Evolutionary conservation across 2,888 invertebrate species (phyloP).

Genomic region (Theodoxus fluviatilis): DNA sequence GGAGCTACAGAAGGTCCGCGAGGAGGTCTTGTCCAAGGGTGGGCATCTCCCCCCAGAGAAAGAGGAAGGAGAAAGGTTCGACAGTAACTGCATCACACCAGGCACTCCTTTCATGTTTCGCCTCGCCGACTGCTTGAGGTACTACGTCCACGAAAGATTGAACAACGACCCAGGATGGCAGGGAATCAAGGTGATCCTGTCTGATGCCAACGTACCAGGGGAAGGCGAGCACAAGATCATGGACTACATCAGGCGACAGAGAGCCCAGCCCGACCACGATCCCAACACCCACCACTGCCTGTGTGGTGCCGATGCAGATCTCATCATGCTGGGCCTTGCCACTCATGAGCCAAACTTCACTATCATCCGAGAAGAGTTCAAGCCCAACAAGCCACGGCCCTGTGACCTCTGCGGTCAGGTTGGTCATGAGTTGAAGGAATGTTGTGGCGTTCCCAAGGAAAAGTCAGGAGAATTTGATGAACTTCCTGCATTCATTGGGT

Average conservation of each 20-base stretch:
- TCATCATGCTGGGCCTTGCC: conserved; percentile 77
- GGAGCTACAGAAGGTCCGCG: conserved; percentile 75
- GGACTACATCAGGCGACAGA: conserved; percentile 96
- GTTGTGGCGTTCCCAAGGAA: conserved; percentile 76
- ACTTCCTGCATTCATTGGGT: conserved; percentile 67
- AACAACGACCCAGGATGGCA: conserved; percentile 96
- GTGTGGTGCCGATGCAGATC: conserved; percentile 93
- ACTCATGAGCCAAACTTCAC: conserved; percentile 99
- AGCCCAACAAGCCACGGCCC: conserved; percentile 92
- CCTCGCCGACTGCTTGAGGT: conserved; percentile 77
- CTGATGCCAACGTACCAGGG: conserved; percentile 89
- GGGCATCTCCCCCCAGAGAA: conserved; percentile 73
- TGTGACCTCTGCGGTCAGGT: conserved; percentile 90
- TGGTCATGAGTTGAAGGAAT: conserved; percentile 93
- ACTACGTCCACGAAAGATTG: conserved; percentile 87
- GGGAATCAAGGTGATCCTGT: conserved; percentile 88
- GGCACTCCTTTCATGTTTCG: conserved; percentile 98
- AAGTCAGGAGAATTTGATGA: conserved; percentile 68
- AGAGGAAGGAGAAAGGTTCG: conserved; percentile 91
- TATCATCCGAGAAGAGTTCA: conserved; percentile 97
- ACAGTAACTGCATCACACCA: conserved; percentile 99
- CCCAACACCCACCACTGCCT: conserved; percentile 97
- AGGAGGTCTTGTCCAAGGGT: conserved; percentile 60
- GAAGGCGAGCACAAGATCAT: conserved; percentile 96
- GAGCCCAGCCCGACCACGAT: conserved; percentile 93